Evolutionary conservation across 2,888 invertebrate species (phyloP).

Genomic region (Hermodice carunculata): DNA sequence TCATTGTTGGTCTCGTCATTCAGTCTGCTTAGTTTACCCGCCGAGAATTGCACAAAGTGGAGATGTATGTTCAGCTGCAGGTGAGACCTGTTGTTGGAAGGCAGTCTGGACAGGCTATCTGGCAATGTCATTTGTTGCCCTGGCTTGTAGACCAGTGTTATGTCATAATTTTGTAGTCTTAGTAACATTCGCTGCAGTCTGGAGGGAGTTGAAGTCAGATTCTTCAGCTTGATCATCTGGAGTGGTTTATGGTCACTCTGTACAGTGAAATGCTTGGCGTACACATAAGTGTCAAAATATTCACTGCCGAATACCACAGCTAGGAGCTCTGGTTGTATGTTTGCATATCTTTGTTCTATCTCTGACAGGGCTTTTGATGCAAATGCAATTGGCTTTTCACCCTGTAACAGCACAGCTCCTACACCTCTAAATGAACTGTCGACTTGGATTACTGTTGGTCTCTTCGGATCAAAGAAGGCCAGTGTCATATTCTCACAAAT

Average conservation of each 20-base stretch:
- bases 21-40: too few species aligned
- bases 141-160: conserved; percentile 27
- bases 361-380: conserved; percentile 29
- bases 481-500: too few species aligned
- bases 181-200: too few species aligned
- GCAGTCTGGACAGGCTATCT: conserved; percentile 34
- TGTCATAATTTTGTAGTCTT: conserved; percentile 30
- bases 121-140: conserved; percentile 38
- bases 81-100: conserved; percentile 34
- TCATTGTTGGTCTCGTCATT: too few species aligned
- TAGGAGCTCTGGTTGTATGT: conserved; percentile 36
- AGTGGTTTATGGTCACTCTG: conserved; percentile 32
- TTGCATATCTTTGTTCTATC: conserved; percentile 18
- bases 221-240: conserved; percentile 31
- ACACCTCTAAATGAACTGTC: too few species aligned
- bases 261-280: conserved; percentile 21
- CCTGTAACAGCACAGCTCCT: too few species aligned
- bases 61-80: too few species aligned
- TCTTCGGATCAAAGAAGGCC: too few species aligned
- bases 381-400: conserved; percentile 28
- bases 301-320: conserved; percentile 33
- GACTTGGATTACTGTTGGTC: too few species aligned
- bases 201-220: too few species aligned
- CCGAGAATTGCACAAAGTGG: too few species aligned
- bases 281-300: conserved; percentile 30